Conservation (phyloP, 2,888 invertebrate species). For the Electrophaes corylata region DNA sequence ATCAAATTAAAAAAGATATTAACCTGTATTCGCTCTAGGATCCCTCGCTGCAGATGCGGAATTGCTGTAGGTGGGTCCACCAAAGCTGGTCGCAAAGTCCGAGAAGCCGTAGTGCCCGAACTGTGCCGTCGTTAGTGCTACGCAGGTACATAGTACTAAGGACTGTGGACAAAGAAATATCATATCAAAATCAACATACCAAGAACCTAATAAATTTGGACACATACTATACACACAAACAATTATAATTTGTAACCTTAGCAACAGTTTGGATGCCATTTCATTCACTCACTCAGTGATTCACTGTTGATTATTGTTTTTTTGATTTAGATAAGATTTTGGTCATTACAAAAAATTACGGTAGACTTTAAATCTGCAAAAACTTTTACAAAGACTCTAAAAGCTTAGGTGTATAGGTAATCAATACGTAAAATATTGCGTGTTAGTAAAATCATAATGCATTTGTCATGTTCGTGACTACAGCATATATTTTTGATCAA, state of each 20-base stretch:
- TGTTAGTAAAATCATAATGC: background rate
- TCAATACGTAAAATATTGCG: background rate
- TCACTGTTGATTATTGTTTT: too few relatives aligned
- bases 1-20: background rate
- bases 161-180: conserved; percentile 64
- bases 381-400: too few relatives aligned
- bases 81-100: conserved; percentile 72
- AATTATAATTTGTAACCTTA: too few relatives aligned
- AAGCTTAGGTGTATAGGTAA: background rate
- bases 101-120: conserved; percentile 63
- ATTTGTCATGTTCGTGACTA: conserved; percentile 5
- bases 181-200: background rate
- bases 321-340: too few relatives aligned
- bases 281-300: too few relatives aligned
- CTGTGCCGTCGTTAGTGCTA: conserved; percentile 72
- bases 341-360: too few relatives aligned
- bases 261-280: too few relatives aligned
- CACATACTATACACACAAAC: too few relatives aligned
- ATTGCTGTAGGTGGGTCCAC: conserved; percentile 69
- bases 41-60: conserved; percentile 80
- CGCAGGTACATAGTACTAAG: conserved; percentile 71
- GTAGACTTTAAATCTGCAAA: too few relatives aligned
- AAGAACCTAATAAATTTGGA: too few relatives aligned
- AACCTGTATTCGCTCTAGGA: conserved; percentile 82
- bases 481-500: conserved; percentile 4